A percentile compares a stretch with the other conserved stretches of the same genome.
phyloP scores from a whole-genome alignment of 2,113 vertebrate species.

The Rattus rattus region DNA sequence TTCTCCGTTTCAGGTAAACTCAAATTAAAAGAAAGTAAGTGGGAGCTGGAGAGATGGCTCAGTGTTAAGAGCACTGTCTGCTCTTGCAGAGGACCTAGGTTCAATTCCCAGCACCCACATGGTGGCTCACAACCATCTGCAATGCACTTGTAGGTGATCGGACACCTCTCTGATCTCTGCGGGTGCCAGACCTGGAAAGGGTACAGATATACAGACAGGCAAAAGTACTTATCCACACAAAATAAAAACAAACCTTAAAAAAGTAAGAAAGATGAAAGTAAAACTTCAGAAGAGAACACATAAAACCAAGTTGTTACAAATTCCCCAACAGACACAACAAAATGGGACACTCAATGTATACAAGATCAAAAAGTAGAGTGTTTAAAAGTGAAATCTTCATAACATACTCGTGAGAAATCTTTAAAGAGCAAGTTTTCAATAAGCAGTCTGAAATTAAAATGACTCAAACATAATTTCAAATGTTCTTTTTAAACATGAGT shows the following conservation, averaged over 20 bases:
- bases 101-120: background rate
- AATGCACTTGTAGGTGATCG: background rate
- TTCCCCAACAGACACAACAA: background rate
- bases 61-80: background rate
- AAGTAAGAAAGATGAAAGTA: background rate
- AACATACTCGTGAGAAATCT: background rate
- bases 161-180: background rate
- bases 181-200: background rate
- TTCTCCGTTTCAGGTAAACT: slow-evolving; percentile 55
- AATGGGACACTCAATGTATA: background rate
- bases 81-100: background rate
- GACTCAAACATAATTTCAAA: slow-evolving; percentile 45
- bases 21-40: slow-evolving; percentile 51
- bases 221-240: background rate
- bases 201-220: background rate
- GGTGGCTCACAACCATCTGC: background rate
- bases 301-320: slow-evolving; percentile 52
- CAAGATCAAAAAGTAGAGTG: slow-evolving; percentile 3
- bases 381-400: slow-evolving; percentile 30
- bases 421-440: slow-evolving; percentile 38
- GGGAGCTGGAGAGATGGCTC: slow-evolving; percentile 13
- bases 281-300: background rate
- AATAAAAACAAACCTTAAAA: background rate
- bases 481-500: slow-evolving; percentile 53
- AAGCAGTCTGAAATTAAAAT: background rate